Percentiles rank a stretch among this genome's conserved stretches.
phyloP scores from a whole-genome alignment of 2,797 vertebrate species.

The Myripristis murdjan region DNA sequence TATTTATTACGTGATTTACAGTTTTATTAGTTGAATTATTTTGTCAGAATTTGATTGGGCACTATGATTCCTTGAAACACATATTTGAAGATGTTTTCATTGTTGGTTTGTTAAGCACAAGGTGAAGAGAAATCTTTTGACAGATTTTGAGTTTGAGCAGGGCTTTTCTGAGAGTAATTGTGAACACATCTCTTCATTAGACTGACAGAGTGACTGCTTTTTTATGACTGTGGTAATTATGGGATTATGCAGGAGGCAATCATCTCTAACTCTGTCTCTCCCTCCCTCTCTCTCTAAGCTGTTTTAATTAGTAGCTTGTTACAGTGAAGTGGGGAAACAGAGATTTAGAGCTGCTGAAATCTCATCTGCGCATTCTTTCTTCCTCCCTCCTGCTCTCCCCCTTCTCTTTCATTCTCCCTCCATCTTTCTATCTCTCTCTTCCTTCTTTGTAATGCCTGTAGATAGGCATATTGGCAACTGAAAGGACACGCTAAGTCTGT shows the following conservation, averaged over 20 bases:
- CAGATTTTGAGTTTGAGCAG: constrained; percentile 57
- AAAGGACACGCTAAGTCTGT: constrained; percentile 28
- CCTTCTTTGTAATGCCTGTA: constrained; percentile 55
- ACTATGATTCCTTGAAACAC: constrained; percentile 37
- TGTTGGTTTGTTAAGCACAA: constrained; percentile 37
- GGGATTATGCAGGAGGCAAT: constrained; percentile 85
- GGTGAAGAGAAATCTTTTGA: constrained; percentile 44
- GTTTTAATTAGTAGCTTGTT: constrained; percentile 88
- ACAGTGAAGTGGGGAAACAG: constrained; percentile 82
- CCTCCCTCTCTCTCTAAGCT: constrained; percentile 77
- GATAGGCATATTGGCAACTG: constrained; percentile 47
- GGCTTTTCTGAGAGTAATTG: constrained; percentile 71
- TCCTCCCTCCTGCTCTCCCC: constrained; percentile 24
- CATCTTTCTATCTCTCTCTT: constrained; percentile 33
- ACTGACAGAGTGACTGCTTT: constrained; percentile 77
- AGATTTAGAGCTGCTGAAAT: constrained; percentile 83
- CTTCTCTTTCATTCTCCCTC: constrained; percentile 51
- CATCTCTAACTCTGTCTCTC: constrained; percentile 74
- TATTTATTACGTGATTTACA: not conserved
- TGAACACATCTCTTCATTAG: constrained; percentile 82
- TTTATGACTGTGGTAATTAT: constrained; percentile 87
- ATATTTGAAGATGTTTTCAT: constrained; percentile 26
- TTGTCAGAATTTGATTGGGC: constrained; percentile 8
- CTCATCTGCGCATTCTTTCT: constrained; percentile 70
- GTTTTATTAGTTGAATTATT: not conserved